Percentiles rank a stretch among this genome's conserved stretches.
Conservation (phyloP, 1,140 invertebrate genomes). For the Dinoponera quadriceps region DNA sequence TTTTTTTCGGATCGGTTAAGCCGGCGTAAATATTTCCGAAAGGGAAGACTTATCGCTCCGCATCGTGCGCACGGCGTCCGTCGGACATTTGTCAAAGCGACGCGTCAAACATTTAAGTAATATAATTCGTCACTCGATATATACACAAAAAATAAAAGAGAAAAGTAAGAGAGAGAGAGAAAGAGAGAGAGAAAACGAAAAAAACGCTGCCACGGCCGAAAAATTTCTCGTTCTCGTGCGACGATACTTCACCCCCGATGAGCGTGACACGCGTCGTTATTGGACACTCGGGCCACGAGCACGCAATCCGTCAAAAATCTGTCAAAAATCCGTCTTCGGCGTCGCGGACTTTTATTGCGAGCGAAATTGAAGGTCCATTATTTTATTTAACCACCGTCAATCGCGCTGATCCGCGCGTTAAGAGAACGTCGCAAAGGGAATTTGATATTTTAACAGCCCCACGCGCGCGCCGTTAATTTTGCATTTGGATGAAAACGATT, state of each 20-base stretch:
- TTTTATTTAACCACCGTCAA: slow-evolving; percentile 16
- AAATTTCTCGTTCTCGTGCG: slow-evolving; percentile 44
- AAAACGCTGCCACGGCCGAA: slow-evolving; percentile 25
- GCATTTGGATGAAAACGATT: too few species aligned
- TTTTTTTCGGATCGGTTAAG: not conserved
- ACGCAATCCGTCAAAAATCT: slow-evolving; percentile 25
- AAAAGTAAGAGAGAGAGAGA: too few species aligned
- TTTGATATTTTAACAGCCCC: not conserved
- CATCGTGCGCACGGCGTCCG: not conserved
- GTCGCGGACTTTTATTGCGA: slow-evolving; percentile 26
- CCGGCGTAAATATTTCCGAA: slow-evolving; percentile 4
- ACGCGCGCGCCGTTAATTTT: too few species aligned
- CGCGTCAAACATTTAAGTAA: slow-evolving; percentile 37
- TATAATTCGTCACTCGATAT: slow-evolving; percentile 37
- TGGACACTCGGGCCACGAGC: slow-evolving; percentile 29
- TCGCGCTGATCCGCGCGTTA: not conserved
- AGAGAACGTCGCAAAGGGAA: too few species aligned
- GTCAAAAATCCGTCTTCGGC: not conserved
- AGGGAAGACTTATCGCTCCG: not conserved
- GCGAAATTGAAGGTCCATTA: slow-evolving; percentile 7
- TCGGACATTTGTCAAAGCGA: not conserved
- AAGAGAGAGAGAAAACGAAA: slow-evolving; percentile 1
- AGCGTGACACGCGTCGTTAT: slow-evolving; percentile 53
- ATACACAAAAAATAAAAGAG: not conserved
- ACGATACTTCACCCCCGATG: slow-evolving; percentile 34